Conservation (phyloP, 2,797 vertebrate species). For the Caiman crocodilus region DNA sequence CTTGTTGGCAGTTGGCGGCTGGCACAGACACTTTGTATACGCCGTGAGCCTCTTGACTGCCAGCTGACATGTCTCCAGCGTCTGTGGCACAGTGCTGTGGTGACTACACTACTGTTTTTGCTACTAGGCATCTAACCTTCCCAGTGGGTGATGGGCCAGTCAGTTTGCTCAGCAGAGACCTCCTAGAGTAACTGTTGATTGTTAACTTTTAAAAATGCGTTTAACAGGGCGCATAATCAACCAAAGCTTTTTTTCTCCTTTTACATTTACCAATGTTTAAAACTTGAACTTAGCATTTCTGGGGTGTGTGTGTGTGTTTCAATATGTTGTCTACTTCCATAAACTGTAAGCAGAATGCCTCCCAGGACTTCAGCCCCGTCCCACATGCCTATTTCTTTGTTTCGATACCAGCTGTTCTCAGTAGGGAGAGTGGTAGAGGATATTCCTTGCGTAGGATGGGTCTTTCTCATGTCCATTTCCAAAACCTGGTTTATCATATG, state of each 20-base stretch:
- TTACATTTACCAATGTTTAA: slow-evolving; percentile 69
- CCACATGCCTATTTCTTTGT: slow-evolving; percentile 13
- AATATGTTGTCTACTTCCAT: slow-evolving; percentile 45
- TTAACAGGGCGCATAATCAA: slow-evolving; percentile 67
- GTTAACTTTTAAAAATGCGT: slow-evolving; percentile 44
- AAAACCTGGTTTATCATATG: not conserved
- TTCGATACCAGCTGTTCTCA: slow-evolving; percentile 44
- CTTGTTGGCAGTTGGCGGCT: slow-evolving; percentile 43
- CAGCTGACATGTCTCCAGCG: slow-evolving; percentile 72
- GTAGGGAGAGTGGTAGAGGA: slow-evolving; percentile 31
- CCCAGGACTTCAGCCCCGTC: slow-evolving; percentile 5
- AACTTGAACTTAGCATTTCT: slow-evolving; percentile 64
- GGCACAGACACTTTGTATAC: slow-evolving; percentile 20
- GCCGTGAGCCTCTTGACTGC: slow-evolving; percentile 55
- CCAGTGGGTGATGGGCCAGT: slow-evolving; percentile 65
- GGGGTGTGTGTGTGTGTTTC: slow-evolving; percentile 44
- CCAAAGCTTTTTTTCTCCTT: slow-evolving; percentile 62
- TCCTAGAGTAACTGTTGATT: slow-evolving; percentile 61
- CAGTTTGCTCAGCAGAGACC: slow-evolving; percentile 54
- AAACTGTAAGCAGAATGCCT: slow-evolving; percentile 42
- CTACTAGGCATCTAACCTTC: slow-evolving; percentile 64
- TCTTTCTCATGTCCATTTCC: not conserved
- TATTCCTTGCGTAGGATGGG: slow-evolving; percentile 49
- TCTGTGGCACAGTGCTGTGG: slow-evolving; percentile 58
- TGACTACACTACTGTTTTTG: slow-evolving; percentile 62